Base-by-base conservation (phyloP, 2,888 invertebrate genomes). In the Spodoptera picta region DNA sequence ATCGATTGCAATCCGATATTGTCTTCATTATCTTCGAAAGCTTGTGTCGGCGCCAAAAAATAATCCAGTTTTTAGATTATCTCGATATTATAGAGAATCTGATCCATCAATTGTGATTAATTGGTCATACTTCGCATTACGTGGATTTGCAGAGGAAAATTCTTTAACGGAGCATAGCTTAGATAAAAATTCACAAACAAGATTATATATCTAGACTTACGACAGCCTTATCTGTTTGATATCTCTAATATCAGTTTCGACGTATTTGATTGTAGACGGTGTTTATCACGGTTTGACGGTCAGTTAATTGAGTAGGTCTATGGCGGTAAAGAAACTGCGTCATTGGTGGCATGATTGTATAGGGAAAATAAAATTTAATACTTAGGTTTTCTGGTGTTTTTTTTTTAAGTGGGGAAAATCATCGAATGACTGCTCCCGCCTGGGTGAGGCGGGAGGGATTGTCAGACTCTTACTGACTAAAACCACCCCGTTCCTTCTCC, bases 171-270 rank as follows among this genome's bases (percentile, higher is more conserved):
- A 58, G 54, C 12, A 60, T 51, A 65, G 63, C 68, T n/a, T 48
- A 65, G 75, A 77, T 71, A 52, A 73, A 65, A 67, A 69, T 49
- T 70, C 24, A 71, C 71, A 65, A 69, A 63, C 52, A 65, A 50
- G 60, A 27, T 62, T 62, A 62, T 43, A 12, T 65, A 70, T 71
- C 59, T 75, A 84, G 80, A 81, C 81, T 42, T 78, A 81, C 83
- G 79, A 67, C 76, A 82, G 80, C 75, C 77, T 65, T 77, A 79
- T 75, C 70, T 12, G 50, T 51, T 42, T 14, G 14, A 10, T 68
- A 59, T 73, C 73, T 1, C 42, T 36, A 14, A 41, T 54, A 76
- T 60, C 57, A 47, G 48, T 43, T 57, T 43, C 36, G 9, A n/a
- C 14, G 48, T 53, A 47, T 63, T 46, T 60, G 59, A 69, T 69